Evolutionary conservation across 2,113 vertebrate genomes (phyloP), one percentile per base, ranked within the genome.

Genomic region (Lophochroa leadbeateri): DNA sequence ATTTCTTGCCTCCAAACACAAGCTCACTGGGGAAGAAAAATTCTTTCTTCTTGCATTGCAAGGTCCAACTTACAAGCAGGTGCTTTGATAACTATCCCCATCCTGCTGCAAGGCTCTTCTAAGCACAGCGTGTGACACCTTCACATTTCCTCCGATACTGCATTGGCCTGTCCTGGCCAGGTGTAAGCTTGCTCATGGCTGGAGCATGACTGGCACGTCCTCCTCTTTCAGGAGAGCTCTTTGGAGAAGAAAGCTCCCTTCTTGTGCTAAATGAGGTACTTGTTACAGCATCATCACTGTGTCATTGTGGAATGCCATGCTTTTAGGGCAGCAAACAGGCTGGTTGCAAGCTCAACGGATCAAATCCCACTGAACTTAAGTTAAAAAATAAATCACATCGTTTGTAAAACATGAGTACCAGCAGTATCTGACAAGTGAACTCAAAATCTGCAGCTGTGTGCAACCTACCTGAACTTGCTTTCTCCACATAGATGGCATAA

Each of bases 191-290:
- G 21, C 43, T 74, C 19, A 20, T 1, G 2, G 18, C 17, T 82
- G 44, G 6, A 82, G 61, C 9, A 39, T 21, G 43, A 57, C 35
- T 24, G 24, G 39, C 7, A 39, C 0, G 0, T 39, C 21, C n/a
- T 65, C 25, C 21, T 82, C 29, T 20, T 13, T n/a, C 21, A 75
- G 16, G 5, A 76, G 12, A 15, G 20, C 55, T 23, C 20, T 41
- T 10, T 52, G 24, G 10, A 6, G 18, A 70, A 44, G 50, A 41
- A 77, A 52, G 25, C 17, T 65, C 21, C 29, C 10, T 17, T 39
- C 9, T 68, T 43, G 17, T 52, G 29, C 39, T 55, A 41, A 74
- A 67, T 23, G 19, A 50, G 20, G 15, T 39, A 41, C 20, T 17
- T 90, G 37, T 52, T 57, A 50, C 49, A 64, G 33, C 44, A 68